A percentile compares a stretch with the other conserved stretches of the same genome.
Evolutionary conservation across 1,140 invertebrate genomes (phyloP).

Genomic region (Drosophila bocqueti): DNA sequence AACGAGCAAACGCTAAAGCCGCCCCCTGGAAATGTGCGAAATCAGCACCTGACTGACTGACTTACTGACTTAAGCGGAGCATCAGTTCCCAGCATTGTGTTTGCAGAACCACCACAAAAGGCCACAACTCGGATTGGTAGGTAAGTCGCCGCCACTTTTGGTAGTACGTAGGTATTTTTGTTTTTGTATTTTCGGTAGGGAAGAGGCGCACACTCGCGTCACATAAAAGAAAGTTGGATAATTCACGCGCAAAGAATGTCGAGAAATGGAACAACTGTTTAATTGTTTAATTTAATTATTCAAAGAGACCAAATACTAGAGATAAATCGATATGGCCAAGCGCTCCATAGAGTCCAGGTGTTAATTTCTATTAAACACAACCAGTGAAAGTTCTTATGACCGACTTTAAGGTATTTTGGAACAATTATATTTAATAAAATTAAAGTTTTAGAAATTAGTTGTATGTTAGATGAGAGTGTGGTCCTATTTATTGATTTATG

Average conservation of each 20-base stretch:
- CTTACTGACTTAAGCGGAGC: conserved; percentile 1
- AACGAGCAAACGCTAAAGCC: conserved; percentile 21
- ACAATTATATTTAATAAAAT: not conserved
- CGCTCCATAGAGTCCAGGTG: not conserved
- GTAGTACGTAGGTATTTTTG: conserved; percentile 6
- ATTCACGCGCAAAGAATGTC: not conserved
- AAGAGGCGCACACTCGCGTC: not conserved
- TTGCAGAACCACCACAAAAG: not conserved
- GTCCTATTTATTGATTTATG: not conserved
- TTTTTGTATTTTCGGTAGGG: not conserved
- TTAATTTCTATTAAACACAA: not conserved
- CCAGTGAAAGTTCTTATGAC: conserved; percentile 10
- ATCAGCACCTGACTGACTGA: conserved; percentile 28
- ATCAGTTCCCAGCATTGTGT: conserved; percentile 16
- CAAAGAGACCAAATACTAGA: conserved; percentile 4
- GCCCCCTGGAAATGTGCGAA: conserved; percentile 39
- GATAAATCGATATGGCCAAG: conserved; percentile 1
- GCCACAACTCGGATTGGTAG: conserved; percentile 37
- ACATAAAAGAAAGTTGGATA: conserved; percentile 40
- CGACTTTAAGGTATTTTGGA: not conserved
- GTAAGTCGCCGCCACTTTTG: conserved; percentile 33
- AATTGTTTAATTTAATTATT: conserved; percentile 16
- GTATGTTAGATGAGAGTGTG: too few species aligned
- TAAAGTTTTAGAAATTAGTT: not conserved
- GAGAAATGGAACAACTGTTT: conserved; percentile 8